phyloP scores from a whole-genome alignment of 2,888 invertebrate genomes.

The Megaustenia siamemsis region DNA sequence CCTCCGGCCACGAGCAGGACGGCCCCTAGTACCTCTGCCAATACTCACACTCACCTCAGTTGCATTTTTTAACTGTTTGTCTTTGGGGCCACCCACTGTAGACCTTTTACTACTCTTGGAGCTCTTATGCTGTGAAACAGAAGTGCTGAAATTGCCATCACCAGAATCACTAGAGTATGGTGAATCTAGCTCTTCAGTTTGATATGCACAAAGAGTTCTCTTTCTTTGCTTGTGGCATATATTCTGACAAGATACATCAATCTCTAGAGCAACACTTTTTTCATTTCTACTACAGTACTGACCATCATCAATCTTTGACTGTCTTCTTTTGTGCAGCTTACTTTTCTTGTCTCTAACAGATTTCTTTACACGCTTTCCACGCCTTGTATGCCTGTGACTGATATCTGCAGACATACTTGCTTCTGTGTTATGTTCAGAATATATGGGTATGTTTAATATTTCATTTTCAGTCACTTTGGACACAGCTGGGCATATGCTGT shows the following conservation, averaged over 20 bases:
- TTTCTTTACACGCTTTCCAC: conserved; percentile 1
- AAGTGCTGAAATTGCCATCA: conserved; percentile 19
- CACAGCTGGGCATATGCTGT: background rate
- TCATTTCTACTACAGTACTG: conserved; percentile 41
- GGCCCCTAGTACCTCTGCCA: background rate
- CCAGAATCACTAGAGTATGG: conserved; percentile 48
- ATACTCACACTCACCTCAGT: background rate
- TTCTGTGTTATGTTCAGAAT: background rate
- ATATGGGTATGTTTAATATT: background rate
- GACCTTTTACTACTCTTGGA: background rate
- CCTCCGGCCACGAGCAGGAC: conserved; percentile 9
- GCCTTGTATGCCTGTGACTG: background rate
- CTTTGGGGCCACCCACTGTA: background rate
- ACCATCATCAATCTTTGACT: background rate
- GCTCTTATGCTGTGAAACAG: background rate
- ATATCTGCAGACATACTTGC: background rate
- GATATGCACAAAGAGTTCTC: background rate
- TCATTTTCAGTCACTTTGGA: background rate
- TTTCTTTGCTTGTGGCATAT: conserved; percentile 27
- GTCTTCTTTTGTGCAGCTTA: conserved; percentile 3
- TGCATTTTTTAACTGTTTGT: background rate
- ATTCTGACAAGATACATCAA: background rate
- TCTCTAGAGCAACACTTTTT: background rate
- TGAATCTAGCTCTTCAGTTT: conserved; percentile 32
- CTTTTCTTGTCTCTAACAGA: background rate